phyloP scores from a whole-genome alignment of 2,888 invertebrate species.

The Lasioglossum lativentre region DNA sequence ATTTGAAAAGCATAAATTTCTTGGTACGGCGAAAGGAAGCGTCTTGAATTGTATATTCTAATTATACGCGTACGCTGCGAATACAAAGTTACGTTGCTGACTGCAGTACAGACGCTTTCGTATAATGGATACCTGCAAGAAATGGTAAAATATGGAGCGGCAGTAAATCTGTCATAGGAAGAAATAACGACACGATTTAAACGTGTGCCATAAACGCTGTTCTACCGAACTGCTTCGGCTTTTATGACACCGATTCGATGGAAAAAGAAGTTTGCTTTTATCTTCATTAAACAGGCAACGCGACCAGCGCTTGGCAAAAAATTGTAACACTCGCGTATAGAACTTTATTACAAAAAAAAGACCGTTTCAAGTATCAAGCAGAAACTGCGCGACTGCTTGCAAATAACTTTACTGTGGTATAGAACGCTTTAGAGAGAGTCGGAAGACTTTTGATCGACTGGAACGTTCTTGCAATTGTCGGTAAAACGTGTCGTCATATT shows the following conservation, averaged over 20 bases:
- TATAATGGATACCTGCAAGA: slow-evolving; percentile 39
- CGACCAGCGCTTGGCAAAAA: not conserved
- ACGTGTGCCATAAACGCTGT: slow-evolving; percentile 20
- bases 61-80: slow-evolving; percentile 35
- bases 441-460: not conserved
- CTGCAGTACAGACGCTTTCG: slow-evolving; percentile 16
- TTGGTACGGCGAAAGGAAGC: slow-evolving; percentile 27
- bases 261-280: slow-evolving; percentile 15
- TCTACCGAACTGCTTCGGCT: slow-evolving; percentile 5
- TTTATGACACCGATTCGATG: slow-evolving; percentile 12
- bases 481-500: not conserved
- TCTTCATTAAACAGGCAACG: not conserved
- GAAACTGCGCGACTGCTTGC: not conserved
- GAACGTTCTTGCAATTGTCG: not conserved
- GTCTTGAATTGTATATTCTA: slow-evolving; percentile 46
- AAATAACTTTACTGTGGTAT: not conserved
- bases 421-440: not conserved
- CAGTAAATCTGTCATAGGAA: slow-evolving; percentile 28
- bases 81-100: slow-evolving; percentile 22
- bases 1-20: slow-evolving; percentile 37
- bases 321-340: not conserved
- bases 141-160: slow-evolving; percentile 24
- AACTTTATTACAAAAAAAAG: not conserved
- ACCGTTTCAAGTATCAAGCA: not conserved
- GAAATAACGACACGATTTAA: slow-evolving; percentile 28